Percentiles rank a stretch among this genome's conserved stretches.
phyloP scores from a whole-genome alignment of 2,113 vertebrate species.

The Cyanoliseus patagonus region DNA sequence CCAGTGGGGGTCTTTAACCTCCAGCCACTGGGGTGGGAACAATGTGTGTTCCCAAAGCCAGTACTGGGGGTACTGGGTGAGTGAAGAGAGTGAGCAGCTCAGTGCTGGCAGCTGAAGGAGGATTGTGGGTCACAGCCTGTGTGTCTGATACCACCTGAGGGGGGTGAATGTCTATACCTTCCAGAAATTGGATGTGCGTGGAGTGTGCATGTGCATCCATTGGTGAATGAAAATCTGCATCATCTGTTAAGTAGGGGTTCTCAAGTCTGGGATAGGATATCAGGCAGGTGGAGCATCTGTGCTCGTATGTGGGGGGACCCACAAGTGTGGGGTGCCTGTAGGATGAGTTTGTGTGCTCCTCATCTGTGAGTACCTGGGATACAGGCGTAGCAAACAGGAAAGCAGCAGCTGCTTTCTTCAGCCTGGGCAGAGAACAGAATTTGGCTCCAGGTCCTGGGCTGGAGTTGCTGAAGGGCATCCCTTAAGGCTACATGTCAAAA shows the following conservation, averaged over 20 bases:
- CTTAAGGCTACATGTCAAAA: background rate
- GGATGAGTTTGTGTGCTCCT: background rate
- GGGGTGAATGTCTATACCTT: accelerated
- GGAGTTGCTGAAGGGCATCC: background rate
- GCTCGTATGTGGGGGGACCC: background rate
- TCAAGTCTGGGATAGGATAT: background rate
- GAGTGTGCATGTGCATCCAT: accelerated
- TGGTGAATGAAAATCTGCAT: background rate
- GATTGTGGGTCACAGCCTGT: accelerated
- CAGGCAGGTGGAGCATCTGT: accelerated
- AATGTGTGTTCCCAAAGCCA: background rate
- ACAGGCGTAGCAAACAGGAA: accelerated
- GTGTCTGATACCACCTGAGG: accelerated
- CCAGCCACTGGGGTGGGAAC: accelerated
- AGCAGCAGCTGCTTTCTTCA: accelerated
- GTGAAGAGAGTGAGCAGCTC: background rate
- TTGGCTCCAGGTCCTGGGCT: background rate
- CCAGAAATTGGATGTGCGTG: accelerated
- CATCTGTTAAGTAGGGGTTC: background rate
- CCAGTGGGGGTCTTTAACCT: background rate
- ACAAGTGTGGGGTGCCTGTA: accelerated
- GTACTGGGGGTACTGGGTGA: accelerated
- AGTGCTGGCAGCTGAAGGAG: accelerated
- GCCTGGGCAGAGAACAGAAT: background rate
- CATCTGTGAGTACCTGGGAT: too few species aligned